Conservation (phyloP, 2,797 vertebrate species). For the Pampus argenteus region DNA sequence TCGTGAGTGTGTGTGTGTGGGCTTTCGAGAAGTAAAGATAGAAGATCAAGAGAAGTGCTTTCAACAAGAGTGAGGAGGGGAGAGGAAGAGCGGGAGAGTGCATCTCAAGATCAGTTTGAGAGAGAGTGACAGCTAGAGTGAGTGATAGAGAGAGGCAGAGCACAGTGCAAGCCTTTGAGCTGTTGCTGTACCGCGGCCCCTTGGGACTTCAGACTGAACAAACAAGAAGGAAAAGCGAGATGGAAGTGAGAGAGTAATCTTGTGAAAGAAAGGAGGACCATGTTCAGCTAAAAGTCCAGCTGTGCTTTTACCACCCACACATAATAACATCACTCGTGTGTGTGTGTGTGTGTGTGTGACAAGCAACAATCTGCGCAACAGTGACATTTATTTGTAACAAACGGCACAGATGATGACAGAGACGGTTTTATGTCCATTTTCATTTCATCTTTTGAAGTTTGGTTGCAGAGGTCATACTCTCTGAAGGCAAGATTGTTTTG, state of each 20-base stretch:
- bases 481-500: slow-evolving; percentile 36
- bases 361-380: not conserved
- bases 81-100: slow-evolving; percentile 54
- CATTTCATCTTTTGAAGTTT: slow-evolving; percentile 28
- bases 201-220: slow-evolving; percentile 5
- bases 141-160: slow-evolving; percentile 36
- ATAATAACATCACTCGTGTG: slow-evolving; percentile 22
- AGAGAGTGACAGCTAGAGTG: slow-evolving; percentile 14
- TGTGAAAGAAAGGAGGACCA: slow-evolving; percentile 24
- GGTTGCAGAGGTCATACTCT: not conserved
- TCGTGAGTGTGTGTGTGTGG: slow-evolving; percentile 67
- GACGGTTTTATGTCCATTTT: slow-evolving; percentile 25
- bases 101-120: slow-evolving; percentile 46
- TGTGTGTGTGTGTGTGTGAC: slow-evolving; percentile 14
- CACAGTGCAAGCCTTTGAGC: slow-evolving; percentile 24
- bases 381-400: slow-evolving; percentile 39
- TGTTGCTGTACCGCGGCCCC: slow-evolving; percentile 5
- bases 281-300: slow-evolving; percentile 12
- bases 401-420: slow-evolving; percentile 40
- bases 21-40: slow-evolving; percentile 59
- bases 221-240: not conserved
- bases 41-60: slow-evolving; percentile 72
- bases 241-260: slow-evolving; percentile 20
- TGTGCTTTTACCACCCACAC: slow-evolving; percentile 29
- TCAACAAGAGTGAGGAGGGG: slow-evolving; percentile 50